Evolutionary conservation across 1,140 invertebrate genomes (phyloP).

Genomic region (Eriocheir sinensis): DNA sequence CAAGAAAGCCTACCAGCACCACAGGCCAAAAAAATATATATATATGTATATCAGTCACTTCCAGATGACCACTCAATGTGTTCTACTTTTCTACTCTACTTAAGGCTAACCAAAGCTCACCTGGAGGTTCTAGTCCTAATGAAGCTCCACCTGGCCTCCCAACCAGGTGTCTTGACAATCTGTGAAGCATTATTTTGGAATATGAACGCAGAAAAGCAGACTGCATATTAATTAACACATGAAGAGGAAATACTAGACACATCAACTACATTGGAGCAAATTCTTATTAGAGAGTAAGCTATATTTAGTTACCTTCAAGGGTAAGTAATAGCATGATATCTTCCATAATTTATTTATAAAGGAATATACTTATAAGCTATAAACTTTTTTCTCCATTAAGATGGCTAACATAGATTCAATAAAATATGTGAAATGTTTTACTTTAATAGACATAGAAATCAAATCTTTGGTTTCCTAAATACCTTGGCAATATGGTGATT

Average conservation of each 20-base stretch:
- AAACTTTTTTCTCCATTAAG: constrained; percentile 60
- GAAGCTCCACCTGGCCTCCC: not conserved
- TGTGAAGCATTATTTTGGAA: not conserved
- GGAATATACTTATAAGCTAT: constrained; percentile 73
- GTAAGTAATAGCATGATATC: constrained; percentile 8
- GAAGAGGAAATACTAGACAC: no score
- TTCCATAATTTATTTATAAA: constrained; percentile 76
- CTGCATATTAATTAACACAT: no score
- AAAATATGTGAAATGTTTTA: constrained; percentile 64
- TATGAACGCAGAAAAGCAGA: no score
- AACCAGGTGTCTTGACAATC: not conserved
- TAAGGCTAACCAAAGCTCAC: no score
- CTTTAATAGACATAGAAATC: constrained; percentile 68
- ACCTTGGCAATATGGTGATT: constrained; percentile 65
- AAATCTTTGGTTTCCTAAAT: constrained; percentile 69
- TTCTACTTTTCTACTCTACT: not conserved
- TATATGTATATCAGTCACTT: not conserved
- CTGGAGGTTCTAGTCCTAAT: not conserved
- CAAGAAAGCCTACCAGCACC: no score
- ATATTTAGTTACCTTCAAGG: not conserved
- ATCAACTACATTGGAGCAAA: no score
- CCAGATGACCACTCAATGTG: not conserved
- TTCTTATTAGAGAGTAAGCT: not conserved
- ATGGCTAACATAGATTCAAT: constrained; percentile 66
- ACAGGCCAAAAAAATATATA: not conserved